Evolutionary conservation across 2,888 invertebrate genomes (phyloP).

Genomic region (Drosophila anomelani): DNA sequence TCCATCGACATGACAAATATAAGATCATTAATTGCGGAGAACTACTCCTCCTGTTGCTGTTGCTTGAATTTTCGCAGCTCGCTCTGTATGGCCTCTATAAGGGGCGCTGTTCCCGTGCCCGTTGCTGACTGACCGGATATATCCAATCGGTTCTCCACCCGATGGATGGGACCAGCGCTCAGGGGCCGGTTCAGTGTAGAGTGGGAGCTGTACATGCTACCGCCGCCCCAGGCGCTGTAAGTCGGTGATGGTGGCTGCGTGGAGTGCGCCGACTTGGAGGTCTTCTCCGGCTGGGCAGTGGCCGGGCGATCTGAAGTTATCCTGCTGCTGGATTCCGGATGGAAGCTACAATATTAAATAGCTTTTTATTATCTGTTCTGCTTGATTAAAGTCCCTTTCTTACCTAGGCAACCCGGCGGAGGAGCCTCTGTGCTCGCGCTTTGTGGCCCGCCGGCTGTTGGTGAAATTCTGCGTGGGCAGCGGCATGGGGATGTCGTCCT

Average conservation of each 20-base stretch:
- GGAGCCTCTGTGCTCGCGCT: conserved; percentile 83
- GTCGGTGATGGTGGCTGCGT: conserved; percentile 85
- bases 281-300: conserved; percentile 83
- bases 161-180: conserved; percentile 88
- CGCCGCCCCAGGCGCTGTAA: conserved; percentile 86
- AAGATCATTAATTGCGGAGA: background rate
- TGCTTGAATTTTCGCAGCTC: conserved; percentile 86
- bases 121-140: conserved; percentile 58
- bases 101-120: conserved; percentile 91
- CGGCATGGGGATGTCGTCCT: conserved; percentile 83
- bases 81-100: conserved; percentile 93
- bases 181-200: conserved; percentile 87
- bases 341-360: conserved; percentile 51
- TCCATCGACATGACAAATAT: conserved; percentile 12
- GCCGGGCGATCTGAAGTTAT: conserved; percentile 80
- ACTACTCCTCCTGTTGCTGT: conserved; percentile 57
- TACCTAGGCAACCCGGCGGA: conserved; percentile 83
- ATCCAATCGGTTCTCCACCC: conserved; percentile 83
- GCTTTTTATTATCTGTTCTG: too few relatives aligned
- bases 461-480: conserved; percentile 80
- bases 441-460: conserved; percentile 77
- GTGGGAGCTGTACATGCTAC: conserved; percentile 85
- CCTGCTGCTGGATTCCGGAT: conserved; percentile 65
- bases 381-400: background rate
- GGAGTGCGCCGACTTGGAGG: conserved; percentile 80